Conservation (phyloP, 1,140 invertebrate genomes). For the Parapsyche elsis region DNA sequence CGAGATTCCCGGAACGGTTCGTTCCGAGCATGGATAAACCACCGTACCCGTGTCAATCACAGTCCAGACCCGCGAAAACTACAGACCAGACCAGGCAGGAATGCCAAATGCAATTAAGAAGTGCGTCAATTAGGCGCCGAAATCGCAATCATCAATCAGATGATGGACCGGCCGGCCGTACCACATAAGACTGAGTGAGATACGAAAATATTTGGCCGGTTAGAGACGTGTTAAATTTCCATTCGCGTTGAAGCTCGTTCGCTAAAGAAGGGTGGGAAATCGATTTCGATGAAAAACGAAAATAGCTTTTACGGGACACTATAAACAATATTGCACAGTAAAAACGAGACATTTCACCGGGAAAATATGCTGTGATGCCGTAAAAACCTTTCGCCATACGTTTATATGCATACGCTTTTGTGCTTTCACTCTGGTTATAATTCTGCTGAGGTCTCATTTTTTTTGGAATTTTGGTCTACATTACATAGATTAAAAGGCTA, state of each 20-base stretch:
- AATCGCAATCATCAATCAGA: constrained; percentile 17
- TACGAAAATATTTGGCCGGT: background rate
- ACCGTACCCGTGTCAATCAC: constrained; percentile 19
- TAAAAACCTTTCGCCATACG: constrained; percentile 5
- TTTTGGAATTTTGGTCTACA: too few species aligned
- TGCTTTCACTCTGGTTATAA: background rate
- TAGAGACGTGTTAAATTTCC: too few species aligned
- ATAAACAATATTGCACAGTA: constrained; percentile 23
- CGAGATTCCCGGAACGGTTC: background rate
- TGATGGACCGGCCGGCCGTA: background rate
- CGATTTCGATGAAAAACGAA: constrained; percentile 22
- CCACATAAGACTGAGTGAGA: too few species aligned
- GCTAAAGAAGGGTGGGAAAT: background rate
- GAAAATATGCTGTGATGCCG: constrained; percentile 20
- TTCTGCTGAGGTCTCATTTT: too few species aligned
- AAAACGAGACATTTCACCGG: constrained; percentile 2
- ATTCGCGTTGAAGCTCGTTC: too few species aligned
- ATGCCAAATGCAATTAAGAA: background rate
- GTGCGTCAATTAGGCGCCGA: background rate
- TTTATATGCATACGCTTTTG: background rate
- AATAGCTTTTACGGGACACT: constrained; percentile 20
- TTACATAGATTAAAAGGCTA: too few species aligned
- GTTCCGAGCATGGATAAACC: background rate
- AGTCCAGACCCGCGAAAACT: background rate
- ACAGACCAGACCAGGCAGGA: background rate